Conservation (phyloP, 2,113 vertebrate genomes). For the Syrrhaptes paradoxus region DNA sequence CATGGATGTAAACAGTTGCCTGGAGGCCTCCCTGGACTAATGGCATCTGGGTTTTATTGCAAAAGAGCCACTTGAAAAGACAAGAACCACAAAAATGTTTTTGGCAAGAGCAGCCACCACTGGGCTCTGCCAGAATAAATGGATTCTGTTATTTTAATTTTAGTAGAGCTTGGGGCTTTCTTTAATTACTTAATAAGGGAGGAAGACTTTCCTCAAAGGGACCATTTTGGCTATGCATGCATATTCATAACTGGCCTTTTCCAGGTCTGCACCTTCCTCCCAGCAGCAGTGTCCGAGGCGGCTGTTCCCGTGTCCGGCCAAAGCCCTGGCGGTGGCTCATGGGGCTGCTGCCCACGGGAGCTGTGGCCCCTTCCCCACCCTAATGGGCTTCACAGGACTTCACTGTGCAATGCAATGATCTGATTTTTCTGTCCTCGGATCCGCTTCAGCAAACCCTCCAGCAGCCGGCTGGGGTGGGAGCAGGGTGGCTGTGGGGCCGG, state of each 20-base stretch:
- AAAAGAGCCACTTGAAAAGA: slow-evolving; percentile 61
- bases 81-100: slow-evolving; percentile 64
- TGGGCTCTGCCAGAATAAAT: slow-evolving; percentile 51
- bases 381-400: not conserved
- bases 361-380: not conserved
- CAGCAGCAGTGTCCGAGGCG: not conserved
- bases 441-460: not conserved
- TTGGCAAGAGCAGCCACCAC: slow-evolving; percentile 35
- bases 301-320: fast-evolving
- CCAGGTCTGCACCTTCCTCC: not conserved
- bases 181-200: slow-evolving; percentile 55
- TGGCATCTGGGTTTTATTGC: slow-evolving; percentile 64
- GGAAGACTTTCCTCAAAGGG: slow-evolving; percentile 20
- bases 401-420: not conserved
- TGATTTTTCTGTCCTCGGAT: not conserved
- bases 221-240: not conserved
- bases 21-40: slow-evolving; percentile 19
- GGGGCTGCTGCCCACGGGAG: fast-evolving
- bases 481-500: not conserved
- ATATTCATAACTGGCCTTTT: not conserved
- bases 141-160: slow-evolving; percentile 54
- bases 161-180: slow-evolving; percentile 25
- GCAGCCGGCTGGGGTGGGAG: not conserved
- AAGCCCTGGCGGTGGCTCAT: not conserved
- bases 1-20: slow-evolving; percentile 33